Evolutionary conservation across 64 coral and sea anemone species (phyloP), one percentile per base, ranked within the genome.

Genomic region (Montipora efflorescens): DNA sequence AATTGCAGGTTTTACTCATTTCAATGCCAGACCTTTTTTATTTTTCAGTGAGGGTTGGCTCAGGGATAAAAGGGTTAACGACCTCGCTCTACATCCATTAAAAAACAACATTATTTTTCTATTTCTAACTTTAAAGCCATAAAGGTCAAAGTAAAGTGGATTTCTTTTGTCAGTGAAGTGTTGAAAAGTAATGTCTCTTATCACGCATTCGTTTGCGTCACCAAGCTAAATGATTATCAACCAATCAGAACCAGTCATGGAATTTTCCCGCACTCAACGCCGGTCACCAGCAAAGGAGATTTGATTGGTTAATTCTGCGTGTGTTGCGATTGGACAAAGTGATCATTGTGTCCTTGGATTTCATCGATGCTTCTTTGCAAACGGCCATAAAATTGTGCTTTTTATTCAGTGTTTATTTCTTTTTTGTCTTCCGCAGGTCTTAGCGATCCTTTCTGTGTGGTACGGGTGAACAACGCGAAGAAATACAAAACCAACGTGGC

Each of bases 401-500:
- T 84, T 51, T 67, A 7, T 43, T 19, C 46, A 36, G 2, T 78
- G 20, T 25, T n/a, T n/a, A 46, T 62, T 79, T 16, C 36, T 14
- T 28, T 44, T 59, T 44, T 70, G 18, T 12, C 75, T 67, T 43
- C 66, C 46, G 15, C 22, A 97, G 95, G 95, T 50, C 88, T 97
- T 0, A 97, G 95, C 69, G 95, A 97, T 79, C 95, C 95, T 0
- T 97, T 97, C 61, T 97, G 95, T 44, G 84, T 97, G 12, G 93
- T 97, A 15, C 87, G 91, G 71, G 88, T 97, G 4, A 97, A 97
- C 21, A 97, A 86, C 47, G 82, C 87, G 20, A 97, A 97, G 78
- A 97, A 97, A 47, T 97, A 94, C 76, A 97, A 97, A 75, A 97
- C 93, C 5, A 97, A 92, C 58, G 95, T 97, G 22, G 93, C 92